Evolutionary conservation across 2,797 vertebrate species (phyloP), one percentile per base, ranked within the genome.

Genomic region (Spinibarbus caldwelli): DNA sequence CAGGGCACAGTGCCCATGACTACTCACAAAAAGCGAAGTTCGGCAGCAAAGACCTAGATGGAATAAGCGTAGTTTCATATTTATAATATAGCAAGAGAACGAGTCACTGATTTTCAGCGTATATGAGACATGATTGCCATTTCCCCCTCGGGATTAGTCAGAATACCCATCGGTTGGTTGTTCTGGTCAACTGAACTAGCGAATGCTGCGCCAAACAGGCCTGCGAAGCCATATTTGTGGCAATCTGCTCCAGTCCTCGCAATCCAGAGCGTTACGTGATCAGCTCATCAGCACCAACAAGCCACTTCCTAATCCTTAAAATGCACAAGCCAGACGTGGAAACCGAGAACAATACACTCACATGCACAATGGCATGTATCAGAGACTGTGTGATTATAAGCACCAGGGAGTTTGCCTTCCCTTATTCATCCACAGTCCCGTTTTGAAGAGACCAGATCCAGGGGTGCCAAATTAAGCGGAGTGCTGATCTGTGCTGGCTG

Each of bases 121-220:
- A n/a, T n/a, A n/a, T n/a, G n/a, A n/a, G n/a, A n/a, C 19, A 57
- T 57, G 36, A 12, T 93, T 91, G 83, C 87, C 82, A 70, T 38
- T 38, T 29, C 91, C 91, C 93, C 91, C 90, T 88, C 80, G 92
- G 93, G 93, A 94, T 94, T 87, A 91, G 91, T 92, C 92, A 91
- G 93, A 93, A 92, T 92, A 91, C 91, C 93, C 92, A 93, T 91
- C 89, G 91, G 89, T 66, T 93, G 92, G 91, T 90, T 91, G 92
- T 90, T 91, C 90, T 92, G 93, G 92, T 95, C 94, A 94, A 94
- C 94, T 94, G 91, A 94, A 94, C 91, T 92, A 93, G 93, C 91
- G 91, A 94, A 92, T 89, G 89, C 93, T 93, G 92, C 89, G 89
- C 91, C 92, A 93, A 94, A 92, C 93, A 93, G 93, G 92, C 91